phyloP scores from a whole-genome alignment of 1,140 invertebrate genomes.

The Orchestia grillus region DNA sequence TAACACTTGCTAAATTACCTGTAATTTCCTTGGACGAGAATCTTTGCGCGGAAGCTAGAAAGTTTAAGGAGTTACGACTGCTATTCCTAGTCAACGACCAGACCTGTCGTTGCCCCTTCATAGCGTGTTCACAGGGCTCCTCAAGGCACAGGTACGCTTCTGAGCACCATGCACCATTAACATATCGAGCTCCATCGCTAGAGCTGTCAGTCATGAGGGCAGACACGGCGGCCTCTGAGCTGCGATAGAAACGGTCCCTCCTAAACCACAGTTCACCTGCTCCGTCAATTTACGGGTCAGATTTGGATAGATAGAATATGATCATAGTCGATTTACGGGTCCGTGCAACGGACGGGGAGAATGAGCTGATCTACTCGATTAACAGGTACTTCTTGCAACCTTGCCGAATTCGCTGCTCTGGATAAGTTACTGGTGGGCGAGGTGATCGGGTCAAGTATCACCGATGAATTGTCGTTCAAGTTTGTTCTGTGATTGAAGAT shows the following conservation, averaged over 20 bases:
- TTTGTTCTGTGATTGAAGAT: no score
- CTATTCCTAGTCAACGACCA: not conserved
- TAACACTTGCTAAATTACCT: not conserved
- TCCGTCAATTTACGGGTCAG: not conserved
- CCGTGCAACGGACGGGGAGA: not conserved
- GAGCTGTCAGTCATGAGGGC: conserved; percentile 35
- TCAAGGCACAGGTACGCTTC: not conserved
- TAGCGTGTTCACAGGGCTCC: not conserved
- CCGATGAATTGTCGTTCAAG: not conserved
- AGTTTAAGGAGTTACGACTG: not conserved
- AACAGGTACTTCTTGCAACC: not conserved
- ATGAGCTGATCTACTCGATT: not conserved
- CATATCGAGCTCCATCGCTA: conserved; percentile 43
- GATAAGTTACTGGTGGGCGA: not conserved
- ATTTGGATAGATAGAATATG: not conserved
- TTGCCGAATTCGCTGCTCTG: not conserved
- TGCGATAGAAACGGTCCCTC: not conserved
- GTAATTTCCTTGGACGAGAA: not conserved
- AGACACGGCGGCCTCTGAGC: not conserved
- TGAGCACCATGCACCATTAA: conserved; percentile 11
- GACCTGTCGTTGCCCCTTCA: not conserved
- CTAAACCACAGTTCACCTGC: not conserved
- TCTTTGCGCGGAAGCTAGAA: not conserved
- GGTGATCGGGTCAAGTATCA: not conserved
- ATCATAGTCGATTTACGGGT: not conserved